These are phyloP conservation scores for Heliconius himera DNA, from an alignment of 1,140 invertebrate genomes.

Conservation along the genomic window DNA sequence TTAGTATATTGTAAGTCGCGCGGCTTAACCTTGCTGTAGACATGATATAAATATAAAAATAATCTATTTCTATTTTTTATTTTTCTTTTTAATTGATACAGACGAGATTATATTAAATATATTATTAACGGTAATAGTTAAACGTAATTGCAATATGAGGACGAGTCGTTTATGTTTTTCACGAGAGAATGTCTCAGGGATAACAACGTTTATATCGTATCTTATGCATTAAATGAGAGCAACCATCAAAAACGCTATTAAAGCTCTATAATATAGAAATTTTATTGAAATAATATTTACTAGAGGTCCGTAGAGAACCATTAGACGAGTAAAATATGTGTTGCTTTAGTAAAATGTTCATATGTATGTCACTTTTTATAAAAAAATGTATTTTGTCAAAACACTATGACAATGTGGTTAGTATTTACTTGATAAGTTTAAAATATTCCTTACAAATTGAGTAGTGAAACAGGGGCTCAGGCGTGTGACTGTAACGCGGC, in stretches of 20 bases:
- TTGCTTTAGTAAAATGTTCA: not conserved
- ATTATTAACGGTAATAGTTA: not conserved
- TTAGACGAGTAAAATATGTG: not conserved
- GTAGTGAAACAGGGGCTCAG: too few relatives aligned
- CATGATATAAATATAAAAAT: not conserved
- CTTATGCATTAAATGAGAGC: slow-evolving; percentile 4
- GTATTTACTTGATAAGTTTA: too few relatives aligned
- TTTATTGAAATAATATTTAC: not conserved
- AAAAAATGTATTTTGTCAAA: too few relatives aligned
- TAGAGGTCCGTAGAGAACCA: not conserved
- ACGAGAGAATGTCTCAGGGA: slow-evolving; percentile 10
- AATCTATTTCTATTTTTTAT: not conserved
- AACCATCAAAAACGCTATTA: not conserved
- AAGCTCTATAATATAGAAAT: not conserved
- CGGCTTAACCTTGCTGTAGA: not conserved
- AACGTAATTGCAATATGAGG: slow-evolving; percentile 1
- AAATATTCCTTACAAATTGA: too few relatives aligned
- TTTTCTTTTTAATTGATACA: not conserved
- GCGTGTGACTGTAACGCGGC: too few relatives aligned
- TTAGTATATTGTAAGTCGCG: not conserved
- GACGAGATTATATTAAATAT: not conserved
- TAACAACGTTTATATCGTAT: slow-evolving; percentile 13
- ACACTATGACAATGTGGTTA: too few relatives aligned
- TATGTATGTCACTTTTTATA: too few relatives aligned
- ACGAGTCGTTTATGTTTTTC: not conserved